Evolutionary conservation across 2,797 vertebrate genomes (phyloP).

Genomic region (Mycteria americana): DNA sequence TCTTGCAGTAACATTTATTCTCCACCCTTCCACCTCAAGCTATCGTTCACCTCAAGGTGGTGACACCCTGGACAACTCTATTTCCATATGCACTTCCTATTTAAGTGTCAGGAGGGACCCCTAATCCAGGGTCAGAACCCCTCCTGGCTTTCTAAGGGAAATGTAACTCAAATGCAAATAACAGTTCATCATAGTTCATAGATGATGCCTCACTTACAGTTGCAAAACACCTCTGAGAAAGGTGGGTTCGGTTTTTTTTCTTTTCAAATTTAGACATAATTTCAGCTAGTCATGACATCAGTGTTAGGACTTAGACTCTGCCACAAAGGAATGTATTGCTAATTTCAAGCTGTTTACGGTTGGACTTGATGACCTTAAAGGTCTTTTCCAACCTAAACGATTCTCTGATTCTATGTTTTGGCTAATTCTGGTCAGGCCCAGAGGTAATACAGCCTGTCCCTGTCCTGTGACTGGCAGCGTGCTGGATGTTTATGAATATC

Average conservation of each 20-base stretch:
- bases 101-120: neutral
- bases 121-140: neutral
- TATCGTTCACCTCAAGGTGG: neutral
- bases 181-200: neutral
- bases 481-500: neutral
- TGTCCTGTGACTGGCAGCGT: neutral
- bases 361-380: neutral
- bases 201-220: neutral
- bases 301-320: neutral
- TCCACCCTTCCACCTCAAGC: constrained; percentile 12
- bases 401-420: neutral
- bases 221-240: neutral
- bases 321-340: neutral
- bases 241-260: neutral
- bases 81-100: neutral
- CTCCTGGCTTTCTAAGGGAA: neutral
- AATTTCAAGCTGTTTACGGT: neutral
- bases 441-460: neutral
- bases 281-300: neutral
- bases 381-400: neutral
- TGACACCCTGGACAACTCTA: neutral
- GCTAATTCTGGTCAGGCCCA: neutral
- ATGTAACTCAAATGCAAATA: neutral
- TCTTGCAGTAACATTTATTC: constrained; percentile 40
- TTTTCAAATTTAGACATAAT: neutral